Evolutionary conservation across 2,113 vertebrate genomes (phyloP).

Genomic region (Epinephelus moara): DNA sequence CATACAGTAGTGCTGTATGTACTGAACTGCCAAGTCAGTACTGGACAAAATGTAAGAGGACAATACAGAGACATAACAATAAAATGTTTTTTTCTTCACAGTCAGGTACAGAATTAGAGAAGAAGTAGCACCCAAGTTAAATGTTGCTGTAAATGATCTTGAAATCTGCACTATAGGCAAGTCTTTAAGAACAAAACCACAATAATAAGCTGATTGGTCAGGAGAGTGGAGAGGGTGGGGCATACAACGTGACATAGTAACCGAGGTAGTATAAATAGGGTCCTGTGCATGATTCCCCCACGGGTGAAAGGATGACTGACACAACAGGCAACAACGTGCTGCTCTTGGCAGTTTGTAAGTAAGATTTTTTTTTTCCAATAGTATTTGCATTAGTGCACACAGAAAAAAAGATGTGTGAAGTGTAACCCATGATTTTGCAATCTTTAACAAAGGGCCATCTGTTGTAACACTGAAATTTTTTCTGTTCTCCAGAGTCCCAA

Average conservation of each 20-base stretch:
- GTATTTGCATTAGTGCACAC: not conserved
- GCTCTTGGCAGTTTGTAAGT: constrained; percentile 42
- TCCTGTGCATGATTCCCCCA: not conserved
- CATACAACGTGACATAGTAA: constrained; percentile 7
- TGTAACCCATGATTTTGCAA: not conserved
- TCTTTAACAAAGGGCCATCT: not conserved
- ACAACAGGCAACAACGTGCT: constrained; percentile 12
- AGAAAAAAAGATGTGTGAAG: not conserved
- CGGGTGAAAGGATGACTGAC: constrained; percentile 20
- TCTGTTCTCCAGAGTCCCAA: constrained; percentile 21
- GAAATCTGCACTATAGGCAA: not conserved
- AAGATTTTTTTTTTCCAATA: not conserved
- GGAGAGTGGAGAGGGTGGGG: constrained; percentile 50
- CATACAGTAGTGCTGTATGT: not conserved
- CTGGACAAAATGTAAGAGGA: not conserved
- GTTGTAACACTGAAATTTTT: not conserved
- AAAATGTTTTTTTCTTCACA: not conserved
- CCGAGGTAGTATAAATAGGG: constrained; percentile 68
- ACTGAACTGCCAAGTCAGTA: not conserved
- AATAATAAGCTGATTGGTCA: constrained; percentile 56
- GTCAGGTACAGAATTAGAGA: not conserved
- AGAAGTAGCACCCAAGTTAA: not conserved
- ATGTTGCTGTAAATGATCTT: not conserved
- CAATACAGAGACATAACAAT: not conserved
- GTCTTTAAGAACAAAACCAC: not conserved